Percentiles rank a stretch among this genome's conserved stretches.
Evolutionary conservation across 1,140 invertebrate genomes (phyloP).

Genomic region (Solenopsis fugax): DNA sequence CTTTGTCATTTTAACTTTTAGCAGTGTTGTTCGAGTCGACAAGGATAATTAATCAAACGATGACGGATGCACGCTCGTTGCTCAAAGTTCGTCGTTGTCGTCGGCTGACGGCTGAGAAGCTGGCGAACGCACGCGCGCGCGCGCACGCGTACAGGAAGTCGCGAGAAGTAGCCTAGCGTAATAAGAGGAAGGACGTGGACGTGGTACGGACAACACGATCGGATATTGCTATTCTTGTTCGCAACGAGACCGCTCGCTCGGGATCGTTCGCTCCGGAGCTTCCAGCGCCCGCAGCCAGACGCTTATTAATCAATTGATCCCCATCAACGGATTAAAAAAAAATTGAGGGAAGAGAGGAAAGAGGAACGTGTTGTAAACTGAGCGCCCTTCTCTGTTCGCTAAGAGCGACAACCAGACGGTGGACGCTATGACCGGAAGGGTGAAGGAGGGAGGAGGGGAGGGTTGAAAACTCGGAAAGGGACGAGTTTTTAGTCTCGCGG

Average conservation of each 20-base stretch:
- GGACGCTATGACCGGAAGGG: neutral
- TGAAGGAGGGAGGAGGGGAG: neutral
- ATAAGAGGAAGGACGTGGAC: constrained; percentile 51
- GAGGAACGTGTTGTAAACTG: constrained; percentile 75
- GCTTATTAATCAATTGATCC: constrained; percentile 84
- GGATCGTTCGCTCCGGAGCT: constrained; percentile 60
- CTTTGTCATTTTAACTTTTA: constrained; percentile 16
- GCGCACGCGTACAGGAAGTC: constrained; percentile 45
- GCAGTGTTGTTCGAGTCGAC: neutral
- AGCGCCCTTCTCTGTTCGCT: constrained; percentile 70
- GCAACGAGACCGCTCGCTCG: constrained; percentile 50
- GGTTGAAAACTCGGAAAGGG: constrained; percentile 24
- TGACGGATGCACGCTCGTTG: constrained; percentile 41
- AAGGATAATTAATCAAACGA: constrained; percentile 22
- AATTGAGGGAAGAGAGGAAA: constrained; percentile 31
- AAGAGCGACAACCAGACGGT: constrained; percentile 28
- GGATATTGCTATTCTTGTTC: constrained; percentile 65
- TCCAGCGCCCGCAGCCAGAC: constrained; percentile 72
- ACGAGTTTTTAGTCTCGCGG: constrained; percentile 61
- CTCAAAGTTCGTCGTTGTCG: constrained; percentile 38
- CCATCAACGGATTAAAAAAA: constrained; percentile 76
- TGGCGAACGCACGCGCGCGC: neutral
- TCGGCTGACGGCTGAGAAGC: neutral
- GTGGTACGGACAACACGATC: constrained; percentile 40
- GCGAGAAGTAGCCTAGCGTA: constrained; percentile 13